Base-by-base conservation (phyloP, 1,140 invertebrate genomes). In the Drosophila lacertosa region DNA sequence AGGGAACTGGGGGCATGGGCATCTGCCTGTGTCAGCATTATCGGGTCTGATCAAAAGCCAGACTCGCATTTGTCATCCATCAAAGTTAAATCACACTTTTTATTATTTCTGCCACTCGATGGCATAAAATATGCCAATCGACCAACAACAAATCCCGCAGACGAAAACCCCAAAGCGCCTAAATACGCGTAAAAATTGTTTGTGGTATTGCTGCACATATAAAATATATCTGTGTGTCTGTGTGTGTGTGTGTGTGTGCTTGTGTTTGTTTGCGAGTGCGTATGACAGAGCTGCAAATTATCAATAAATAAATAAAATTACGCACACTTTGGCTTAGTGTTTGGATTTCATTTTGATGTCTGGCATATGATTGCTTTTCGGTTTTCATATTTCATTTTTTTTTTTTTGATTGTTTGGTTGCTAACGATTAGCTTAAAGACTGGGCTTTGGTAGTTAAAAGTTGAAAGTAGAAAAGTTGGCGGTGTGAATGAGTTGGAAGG, bases 301-400 rank as follows among this genome's bases (percentile, higher is more conserved):
- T 84, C 81, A 86, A 84, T 81, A 81, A 86, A 84, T 84, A 84
- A 84, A 86, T 84, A 77, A 84, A 86, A 84, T 84, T 81, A 84
- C 80, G 67, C 81, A 59, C 73, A 79, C 45, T 84, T 84, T 77
- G 76, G 81, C 79, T 71, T 71, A 78, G 68, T 78, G 74, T 74
- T 82, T 83, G 80, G 65, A 76, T 74, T 76, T 67, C 35, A 76
- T 66, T 55, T 74, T 84, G 80, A 76, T 84, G 81, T 81, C 73
- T 84, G 81, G 68, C 65, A 71, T 86, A 81, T 84, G 81, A 84
- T 84, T 86, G 77, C 63, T 86, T 86, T 84, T 70, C 37, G 50
- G 48, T 47, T 62, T 45, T 33, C 6, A 44, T 33, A 26, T 47
- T 6, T 32, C 5, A 33, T 16, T 33, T 5, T 32, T 11, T 51